Evolutionary conservation across 2,113 vertebrate species (phyloP), one percentile per base, ranked within the genome.

Genomic region (Poeciliopsis occidentalis): DNA sequence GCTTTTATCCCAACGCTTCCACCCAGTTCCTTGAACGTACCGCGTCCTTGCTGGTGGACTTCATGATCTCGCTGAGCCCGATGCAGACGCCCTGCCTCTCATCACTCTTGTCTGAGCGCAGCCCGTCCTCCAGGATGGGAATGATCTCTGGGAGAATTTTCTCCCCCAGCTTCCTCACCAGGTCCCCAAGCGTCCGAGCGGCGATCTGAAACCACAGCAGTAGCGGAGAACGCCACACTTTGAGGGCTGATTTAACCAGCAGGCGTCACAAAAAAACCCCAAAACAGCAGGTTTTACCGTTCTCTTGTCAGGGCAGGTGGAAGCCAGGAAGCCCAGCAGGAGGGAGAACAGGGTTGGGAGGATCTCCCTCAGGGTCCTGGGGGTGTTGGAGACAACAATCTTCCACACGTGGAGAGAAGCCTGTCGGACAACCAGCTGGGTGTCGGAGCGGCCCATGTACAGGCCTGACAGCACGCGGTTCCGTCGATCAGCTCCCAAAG

Each of bases 111-210:
- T 96, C 96, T 0, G 98, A 99, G 75, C 96, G 95, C 71, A 99
- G 92, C 3, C 98, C 96, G 39, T 97, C 95, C 85, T 99, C 98
- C 80, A 99, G 94, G 92, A 99, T 99, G 71, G 98, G 98, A 90
- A 99, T 99, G 79, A 99, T 99, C 94, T 99, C 98, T 0, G 98
- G 98, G 30, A 99, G 97, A 78, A 99, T 99, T 87, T 99, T 99
- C 90, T 99, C 98, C 34, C 98, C 98, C n/a, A 99, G 92, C 84
- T 99, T 99, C 71, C 97, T 95, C 71, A 99, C 98, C 24, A 99
- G 96, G 85, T 99, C 98, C 10, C 98, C 98, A 78, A 99, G 87
- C 0, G 98, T 99, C 34, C 98, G 95, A 7, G 98, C 98, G 24
- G 98, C 98, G 29, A 99, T 98, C 98, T 99, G 87, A 37, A 80